A percentile compares a stretch with the other conserved stretches of the same genome.
phyloP scores from a whole-genome alignment of 2,888 invertebrate genomes.

The Crocallis elinguaria region DNA sequence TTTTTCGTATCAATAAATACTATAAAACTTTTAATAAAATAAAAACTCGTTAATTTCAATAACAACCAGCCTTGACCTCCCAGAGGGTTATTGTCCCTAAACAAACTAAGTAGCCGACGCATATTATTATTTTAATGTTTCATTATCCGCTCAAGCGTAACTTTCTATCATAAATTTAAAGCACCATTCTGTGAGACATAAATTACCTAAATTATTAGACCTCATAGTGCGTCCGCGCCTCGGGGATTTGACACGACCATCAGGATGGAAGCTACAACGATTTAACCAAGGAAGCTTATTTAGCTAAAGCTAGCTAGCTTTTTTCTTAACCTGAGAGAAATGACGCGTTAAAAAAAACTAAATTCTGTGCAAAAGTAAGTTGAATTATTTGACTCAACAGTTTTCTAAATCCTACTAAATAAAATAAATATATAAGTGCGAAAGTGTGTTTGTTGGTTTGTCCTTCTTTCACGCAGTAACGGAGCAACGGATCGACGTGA shows the following conservation, averaged over 20 bases:
- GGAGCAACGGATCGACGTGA: too few relatives aligned
- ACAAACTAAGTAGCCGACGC: conserved; percentile 23
- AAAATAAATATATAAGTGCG: too few relatives aligned
- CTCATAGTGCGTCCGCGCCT: conserved; percentile 44
- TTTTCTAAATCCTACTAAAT: too few relatives aligned
- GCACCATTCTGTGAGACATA: conserved; percentile 39
- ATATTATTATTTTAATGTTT: conserved; percentile 35
- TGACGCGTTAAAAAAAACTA: too few relatives aligned
- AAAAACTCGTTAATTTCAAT: not conserved
- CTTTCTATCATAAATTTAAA: conserved; percentile 48
- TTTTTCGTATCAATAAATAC: too few relatives aligned
- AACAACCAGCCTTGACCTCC: conserved; percentile 10
- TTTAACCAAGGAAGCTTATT: not conserved
- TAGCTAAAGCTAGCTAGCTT: too few relatives aligned
- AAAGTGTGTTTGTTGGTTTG: too few relatives aligned
- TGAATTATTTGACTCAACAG: too few relatives aligned
- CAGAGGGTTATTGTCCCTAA: conserved; percentile 26
- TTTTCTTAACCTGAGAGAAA: too few relatives aligned
- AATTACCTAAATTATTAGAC: conserved; percentile 51
- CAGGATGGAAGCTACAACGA: conserved; percentile 11
- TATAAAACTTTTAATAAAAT: too few relatives aligned
- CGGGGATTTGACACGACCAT: conserved; percentile 34
- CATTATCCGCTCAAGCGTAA: conserved; percentile 33
- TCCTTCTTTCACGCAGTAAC: too few relatives aligned
- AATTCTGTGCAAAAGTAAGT: too few relatives aligned